Evolutionary conservation across 1,140 invertebrate species (phyloP).

Genomic region (Musca domestica): DNA sequence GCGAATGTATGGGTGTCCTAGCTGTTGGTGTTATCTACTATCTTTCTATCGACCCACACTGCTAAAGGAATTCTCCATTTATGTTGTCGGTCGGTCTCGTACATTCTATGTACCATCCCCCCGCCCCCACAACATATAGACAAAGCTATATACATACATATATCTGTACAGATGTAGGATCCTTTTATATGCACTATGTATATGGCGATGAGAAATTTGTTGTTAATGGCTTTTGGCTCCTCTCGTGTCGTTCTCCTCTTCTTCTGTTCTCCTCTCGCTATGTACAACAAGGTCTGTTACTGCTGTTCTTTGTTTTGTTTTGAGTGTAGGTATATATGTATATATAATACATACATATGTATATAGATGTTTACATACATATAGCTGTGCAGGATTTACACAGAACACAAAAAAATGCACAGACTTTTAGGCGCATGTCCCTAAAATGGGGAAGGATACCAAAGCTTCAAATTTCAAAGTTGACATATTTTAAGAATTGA

Average conservation of each 20-base stretch:
- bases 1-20: too few species aligned
- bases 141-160: neutral
- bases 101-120: neutral
- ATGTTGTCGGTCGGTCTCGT: too few species aligned
- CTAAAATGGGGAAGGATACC: neutral
- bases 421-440: neutral
- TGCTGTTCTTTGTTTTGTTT: slow-evolving; percentile 7
- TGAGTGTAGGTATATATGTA: too few species aligned
- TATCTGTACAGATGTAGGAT: neutral
- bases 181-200: neutral
- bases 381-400: too few species aligned
- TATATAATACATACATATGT: neutral
- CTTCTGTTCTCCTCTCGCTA: neutral
- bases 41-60: too few species aligned
- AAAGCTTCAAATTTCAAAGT: too few species aligned
- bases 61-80: too few species aligned
- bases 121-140: too few species aligned
- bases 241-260: neutral
- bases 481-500: too few species aligned
- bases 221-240: neutral
- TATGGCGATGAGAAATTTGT: neutral
- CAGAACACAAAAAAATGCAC: too few species aligned
- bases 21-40: too few species aligned
- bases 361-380: neutral
- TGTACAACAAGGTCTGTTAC: slow-evolving; percentile 8